Percentiles rank a stretch among this genome's conserved stretches.
Evolutionary conservation across 2,797 vertebrate genomes (phyloP).

Genomic region (Esox lucius): DNA sequence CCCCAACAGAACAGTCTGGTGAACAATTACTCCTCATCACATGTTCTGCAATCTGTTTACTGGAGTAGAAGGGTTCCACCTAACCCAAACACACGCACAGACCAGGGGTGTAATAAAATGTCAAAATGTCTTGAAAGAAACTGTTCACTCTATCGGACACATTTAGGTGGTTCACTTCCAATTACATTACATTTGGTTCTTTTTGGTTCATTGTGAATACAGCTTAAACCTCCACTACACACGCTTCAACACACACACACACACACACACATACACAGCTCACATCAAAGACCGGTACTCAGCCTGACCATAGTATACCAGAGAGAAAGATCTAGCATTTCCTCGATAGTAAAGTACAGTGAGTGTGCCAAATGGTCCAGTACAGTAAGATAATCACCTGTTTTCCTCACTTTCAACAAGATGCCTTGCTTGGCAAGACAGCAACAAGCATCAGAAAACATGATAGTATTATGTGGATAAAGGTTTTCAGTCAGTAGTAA

Average conservation of each 20-base stretch:
- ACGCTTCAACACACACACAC: too few relatives aligned
- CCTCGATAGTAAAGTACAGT: not conserved
- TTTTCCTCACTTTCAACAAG: not conserved
- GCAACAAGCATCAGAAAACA: not conserved
- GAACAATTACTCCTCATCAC: slow-evolving; percentile 62
- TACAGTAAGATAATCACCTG: not conserved
- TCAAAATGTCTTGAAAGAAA: too few relatives aligned
- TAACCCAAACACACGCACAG: not conserved
- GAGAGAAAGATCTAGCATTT: not conserved
- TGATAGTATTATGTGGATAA: not conserved
- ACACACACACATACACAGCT: not conserved
- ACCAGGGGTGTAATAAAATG: too few relatives aligned
- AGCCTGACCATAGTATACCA: not conserved
- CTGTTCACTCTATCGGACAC: too few relatives aligned
- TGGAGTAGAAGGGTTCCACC: slow-evolving; percentile 24
- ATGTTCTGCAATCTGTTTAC: slow-evolving; percentile 55
- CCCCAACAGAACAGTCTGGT: slow-evolving; percentile 61
- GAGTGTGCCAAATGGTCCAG: not conserved
- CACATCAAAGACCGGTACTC: not conserved
- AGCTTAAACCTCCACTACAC: not conserved
- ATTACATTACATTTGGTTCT: too few relatives aligned
- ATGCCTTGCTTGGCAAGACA: not conserved
- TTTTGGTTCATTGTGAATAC: too few relatives aligned
- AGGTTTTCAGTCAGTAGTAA: not conserved
- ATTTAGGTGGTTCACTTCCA: too few relatives aligned